Evolutionary conservation across 2,888 invertebrate species (phyloP).

Genomic region (Kryphioiulus occultus): DNA sequence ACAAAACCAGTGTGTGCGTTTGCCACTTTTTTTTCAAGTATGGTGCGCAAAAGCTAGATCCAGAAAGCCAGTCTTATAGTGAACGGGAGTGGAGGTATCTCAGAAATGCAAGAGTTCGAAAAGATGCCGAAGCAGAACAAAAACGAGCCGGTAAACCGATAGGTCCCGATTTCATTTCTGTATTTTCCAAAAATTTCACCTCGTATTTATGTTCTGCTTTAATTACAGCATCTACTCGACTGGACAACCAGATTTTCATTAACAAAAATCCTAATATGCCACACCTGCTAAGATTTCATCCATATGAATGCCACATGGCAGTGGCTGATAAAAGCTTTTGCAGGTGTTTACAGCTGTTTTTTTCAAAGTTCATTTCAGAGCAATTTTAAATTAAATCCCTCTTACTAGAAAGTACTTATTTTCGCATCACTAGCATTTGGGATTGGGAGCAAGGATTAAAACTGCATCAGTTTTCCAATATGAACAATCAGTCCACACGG

Average conservation of each 20-base stretch:
- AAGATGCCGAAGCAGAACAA: slow-evolving; percentile 73
- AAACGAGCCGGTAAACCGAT: slow-evolving; percentile 56
- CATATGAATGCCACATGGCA: slow-evolving; percentile 87
- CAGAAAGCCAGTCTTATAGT: slow-evolving; percentile 59
- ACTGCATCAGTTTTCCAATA: slow-evolving; percentile 68
- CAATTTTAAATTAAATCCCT: neutral
- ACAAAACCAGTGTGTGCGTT: slow-evolving; percentile 63
- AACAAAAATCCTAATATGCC: slow-evolving; percentile 81
- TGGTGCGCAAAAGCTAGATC: slow-evolving; percentile 56
- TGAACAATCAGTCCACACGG: slow-evolving; percentile 65
- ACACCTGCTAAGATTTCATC: slow-evolving; percentile 82
- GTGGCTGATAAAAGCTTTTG: slow-evolving; percentile 86
- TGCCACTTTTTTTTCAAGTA: neutral
- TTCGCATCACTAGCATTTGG: slow-evolving; percentile 69
- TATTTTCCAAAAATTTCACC: neutral
- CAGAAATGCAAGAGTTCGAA: slow-evolving; percentile 75
- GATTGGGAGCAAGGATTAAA: slow-evolving; percentile 81
- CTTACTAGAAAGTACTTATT: slow-evolving; percentile 1
- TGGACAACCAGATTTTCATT: slow-evolving; percentile 85
- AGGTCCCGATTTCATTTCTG: neutral
- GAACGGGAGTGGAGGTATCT: slow-evolving; percentile 64
- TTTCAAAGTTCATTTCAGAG: slow-evolving; percentile 45
- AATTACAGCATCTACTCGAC: slow-evolving; percentile 68
- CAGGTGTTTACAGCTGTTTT: slow-evolving; percentile 66
- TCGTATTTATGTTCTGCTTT: slow-evolving; percentile 10